phyloP scores from a whole-genome alignment of 2,113 vertebrate species.

The Mola mola region DNA sequence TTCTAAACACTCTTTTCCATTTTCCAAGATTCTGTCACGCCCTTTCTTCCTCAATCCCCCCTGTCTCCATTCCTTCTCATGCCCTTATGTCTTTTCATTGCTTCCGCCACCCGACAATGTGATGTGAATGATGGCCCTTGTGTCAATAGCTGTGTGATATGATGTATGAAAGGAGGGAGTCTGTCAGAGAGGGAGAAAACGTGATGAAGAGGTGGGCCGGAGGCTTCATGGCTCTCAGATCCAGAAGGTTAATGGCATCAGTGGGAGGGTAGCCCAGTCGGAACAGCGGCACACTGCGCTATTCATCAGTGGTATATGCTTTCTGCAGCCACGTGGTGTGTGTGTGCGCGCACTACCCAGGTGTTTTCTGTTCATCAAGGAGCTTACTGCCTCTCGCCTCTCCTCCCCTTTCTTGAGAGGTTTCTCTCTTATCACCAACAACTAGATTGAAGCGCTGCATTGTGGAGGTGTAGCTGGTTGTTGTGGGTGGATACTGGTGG shows the following conservation, averaged over 20 bases:
- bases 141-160: conserved; percentile 73
- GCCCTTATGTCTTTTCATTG: conserved; percentile 35
- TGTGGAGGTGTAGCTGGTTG: conserved; percentile 27
- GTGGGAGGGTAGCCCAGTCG: conserved; percentile 63
- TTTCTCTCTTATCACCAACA: conserved; percentile 64
- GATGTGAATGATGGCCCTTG: conserved; percentile 60
- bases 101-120: conserved; percentile 9
- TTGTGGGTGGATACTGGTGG: conserved; percentile 41
- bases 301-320: conserved; percentile 62
- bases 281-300: conserved; percentile 56
- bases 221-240: conserved; percentile 64
- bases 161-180: conserved; percentile 71
- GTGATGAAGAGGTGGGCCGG: conserved; percentile 44
- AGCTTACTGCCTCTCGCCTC: conserved; percentile 19
- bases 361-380: conserved; percentile 59
- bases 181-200: conserved; percentile 36
- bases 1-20: conserved; percentile 30
- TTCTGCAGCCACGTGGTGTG: conserved; percentile 7
- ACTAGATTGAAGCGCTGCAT: conserved; percentile 25
- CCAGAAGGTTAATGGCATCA: conserved; percentile 79
- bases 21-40: conserved; percentile 28
- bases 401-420: conserved; percentile 30
- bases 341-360: conserved; percentile 35
- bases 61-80: conserved; percentile 19
- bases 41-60: conserved; percentile 17